A percentile compares a stretch with the other conserved stretches of the same genome.
Evolutionary conservation across 2,888 invertebrate genomes (phyloP).

Genomic region (Callyntrura guangdongensis): DNA sequence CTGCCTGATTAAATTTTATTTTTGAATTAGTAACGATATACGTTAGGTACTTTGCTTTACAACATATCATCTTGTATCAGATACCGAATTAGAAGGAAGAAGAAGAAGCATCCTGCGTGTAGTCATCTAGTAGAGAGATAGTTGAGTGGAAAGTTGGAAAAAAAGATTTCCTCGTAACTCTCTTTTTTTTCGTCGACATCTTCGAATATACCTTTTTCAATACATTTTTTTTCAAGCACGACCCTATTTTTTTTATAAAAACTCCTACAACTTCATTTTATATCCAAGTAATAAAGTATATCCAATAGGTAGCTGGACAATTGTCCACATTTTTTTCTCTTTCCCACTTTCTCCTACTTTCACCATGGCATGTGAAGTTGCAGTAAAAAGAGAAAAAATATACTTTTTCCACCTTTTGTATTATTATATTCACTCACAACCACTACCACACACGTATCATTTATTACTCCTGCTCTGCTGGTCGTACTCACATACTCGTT

Average conservation of each 20-base stretch:
- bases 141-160: too few relatives aligned
- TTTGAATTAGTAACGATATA: too few relatives aligned
- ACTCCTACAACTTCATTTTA: background rate
- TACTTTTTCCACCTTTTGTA: background rate
- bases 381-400: conserved; percentile 33
- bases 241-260: background rate
- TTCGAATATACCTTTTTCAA: too few relatives aligned
- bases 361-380: conserved; percentile 33
- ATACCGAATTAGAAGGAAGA: too few relatives aligned
- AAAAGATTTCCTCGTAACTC: too few relatives aligned
- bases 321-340: background rate
- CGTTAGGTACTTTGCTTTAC: too few relatives aligned
- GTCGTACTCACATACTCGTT: background rate
- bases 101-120: too few relatives aligned
- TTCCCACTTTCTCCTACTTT: background rate
- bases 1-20: too few relatives aligned
- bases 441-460: background rate
- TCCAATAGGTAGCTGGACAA: background rate
- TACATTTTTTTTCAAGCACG: background rate
- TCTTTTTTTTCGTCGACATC: too few relatives aligned
- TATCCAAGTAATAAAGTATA: background rate
- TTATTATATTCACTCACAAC: background rate
- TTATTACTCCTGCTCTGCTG: background rate
- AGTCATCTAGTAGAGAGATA: too few relatives aligned
- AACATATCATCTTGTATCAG: too few relatives aligned